Conservation (phyloP, 2,797 vertebrate genomes). For the Calcarius lapponicus region DNA sequence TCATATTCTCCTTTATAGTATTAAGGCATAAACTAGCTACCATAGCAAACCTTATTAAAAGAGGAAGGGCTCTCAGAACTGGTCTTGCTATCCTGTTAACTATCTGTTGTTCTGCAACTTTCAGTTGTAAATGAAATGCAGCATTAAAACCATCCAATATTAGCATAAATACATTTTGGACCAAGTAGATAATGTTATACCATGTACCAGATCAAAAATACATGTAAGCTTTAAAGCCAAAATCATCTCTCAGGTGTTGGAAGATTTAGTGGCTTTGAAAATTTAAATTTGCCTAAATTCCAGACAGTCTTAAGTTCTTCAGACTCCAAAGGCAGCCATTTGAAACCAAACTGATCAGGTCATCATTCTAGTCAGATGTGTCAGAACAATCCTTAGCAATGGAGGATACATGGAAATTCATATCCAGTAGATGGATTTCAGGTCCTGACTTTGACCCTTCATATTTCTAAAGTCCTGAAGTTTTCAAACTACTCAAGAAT, state of each 20-base stretch:
- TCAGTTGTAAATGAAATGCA: neutral
- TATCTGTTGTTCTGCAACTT: neutral
- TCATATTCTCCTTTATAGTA: neutral
- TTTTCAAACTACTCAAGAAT: neutral
- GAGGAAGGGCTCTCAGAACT: neutral
- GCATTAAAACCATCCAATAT: neutral
- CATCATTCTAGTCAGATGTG: neutral
- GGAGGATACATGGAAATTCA: neutral
- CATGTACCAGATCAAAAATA: neutral
- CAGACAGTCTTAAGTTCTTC: neutral
- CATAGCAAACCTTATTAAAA: neutral
- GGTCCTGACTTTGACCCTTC: neutral
- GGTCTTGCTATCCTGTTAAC: neutral
- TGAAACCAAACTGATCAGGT: neutral
- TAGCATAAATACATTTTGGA: neutral
- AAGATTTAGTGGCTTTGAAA: neutral
- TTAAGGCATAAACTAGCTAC: neutral
- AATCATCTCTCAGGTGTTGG: neutral
- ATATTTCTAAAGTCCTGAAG: neutral
- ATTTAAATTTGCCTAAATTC: neutral
- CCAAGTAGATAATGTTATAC: neutral
- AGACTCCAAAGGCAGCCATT: neutral
- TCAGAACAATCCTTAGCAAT: neutral
- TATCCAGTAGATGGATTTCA: neutral
- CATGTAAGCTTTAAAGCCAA: neutral